Conservation (phyloP, 1,140 invertebrate species). For the Diabrotica virgifera region DNA sequence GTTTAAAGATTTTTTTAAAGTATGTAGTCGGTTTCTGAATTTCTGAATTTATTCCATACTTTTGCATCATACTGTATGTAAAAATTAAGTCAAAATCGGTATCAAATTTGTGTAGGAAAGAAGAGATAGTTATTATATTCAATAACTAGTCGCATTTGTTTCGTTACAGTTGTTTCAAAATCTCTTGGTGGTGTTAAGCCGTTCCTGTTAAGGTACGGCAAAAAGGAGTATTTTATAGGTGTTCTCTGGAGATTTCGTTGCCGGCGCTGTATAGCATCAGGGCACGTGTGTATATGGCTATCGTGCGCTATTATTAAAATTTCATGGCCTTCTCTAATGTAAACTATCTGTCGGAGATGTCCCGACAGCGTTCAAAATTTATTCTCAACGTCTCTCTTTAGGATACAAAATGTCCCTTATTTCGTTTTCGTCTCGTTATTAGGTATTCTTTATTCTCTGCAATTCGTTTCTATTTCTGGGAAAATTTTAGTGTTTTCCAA, state of each 20-base stretch:
- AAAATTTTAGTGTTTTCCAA: too few relatives aligned
- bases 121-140: too few relatives aligned
- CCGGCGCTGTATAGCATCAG: neutral
- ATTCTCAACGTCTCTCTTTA: constrained; percentile 11
- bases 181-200: neutral
- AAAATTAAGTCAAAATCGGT: neutral
- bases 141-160: too few relatives aligned
- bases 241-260: neutral
- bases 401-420: constrained; percentile 15
- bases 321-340: constrained; percentile 29
- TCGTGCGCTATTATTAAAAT: constrained; percentile 24
- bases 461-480: neutral
- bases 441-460: neutral
- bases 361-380: constrained; percentile 27
- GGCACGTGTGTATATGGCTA: constrained; percentile 16
- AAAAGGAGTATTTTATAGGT: neutral
- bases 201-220: neutral
- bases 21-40: too few relatives aligned
- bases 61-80: neutral
- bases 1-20: too few relatives aligned
- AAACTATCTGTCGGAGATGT: constrained; percentile 29
- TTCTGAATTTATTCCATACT: too few relatives aligned
- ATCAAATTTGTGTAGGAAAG: too few relatives aligned
- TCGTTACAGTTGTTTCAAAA: too few relatives aligned
- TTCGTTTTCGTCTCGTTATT: constrained; percentile 13